These are phyloP conservation scores for Parazoanthus atlanticus DNA, from an alignment of 92 coral and sea anemone species.

Conservation along the genomic window DNA sequence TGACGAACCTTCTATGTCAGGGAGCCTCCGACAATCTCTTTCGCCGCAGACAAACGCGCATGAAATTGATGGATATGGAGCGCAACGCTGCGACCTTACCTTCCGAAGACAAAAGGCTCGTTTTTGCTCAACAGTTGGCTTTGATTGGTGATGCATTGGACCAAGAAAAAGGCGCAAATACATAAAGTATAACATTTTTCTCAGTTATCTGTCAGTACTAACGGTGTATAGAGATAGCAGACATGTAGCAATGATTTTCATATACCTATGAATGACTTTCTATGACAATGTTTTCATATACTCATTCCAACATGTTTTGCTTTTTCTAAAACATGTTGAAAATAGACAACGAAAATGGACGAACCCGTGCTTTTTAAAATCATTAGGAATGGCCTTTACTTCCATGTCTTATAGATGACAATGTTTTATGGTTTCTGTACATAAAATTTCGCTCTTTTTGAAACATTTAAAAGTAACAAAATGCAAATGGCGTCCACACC, in stretches of 20 bases:
- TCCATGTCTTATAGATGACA: neutral
- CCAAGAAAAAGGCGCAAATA: neutral
- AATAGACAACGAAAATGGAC: neutral
- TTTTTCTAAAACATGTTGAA: neutral
- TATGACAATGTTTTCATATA: neutral
- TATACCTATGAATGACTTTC: neutral
- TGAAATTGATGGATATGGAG: neutral
- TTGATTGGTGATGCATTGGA: conserved; percentile 15
- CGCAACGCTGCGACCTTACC: no score
- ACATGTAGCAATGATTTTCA: no score
- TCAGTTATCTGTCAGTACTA: neutral
- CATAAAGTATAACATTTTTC: neutral
- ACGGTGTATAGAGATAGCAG: no score
- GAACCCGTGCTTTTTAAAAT: neutral
- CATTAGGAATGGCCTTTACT: neutral
- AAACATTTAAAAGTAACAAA: neutral
- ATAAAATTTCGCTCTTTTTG: neutral
- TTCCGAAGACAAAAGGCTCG: neutral
- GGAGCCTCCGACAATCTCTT: neutral
- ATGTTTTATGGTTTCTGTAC: neutral
- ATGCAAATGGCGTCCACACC: neutral
- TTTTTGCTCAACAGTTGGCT: conserved; percentile 25
- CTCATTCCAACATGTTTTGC: neutral
- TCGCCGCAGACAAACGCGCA: neutral
- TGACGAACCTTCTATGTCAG: neutral